Conservation (phyloP, 1,140 invertebrate genomes). For the Zaprionus africanus region DNA sequence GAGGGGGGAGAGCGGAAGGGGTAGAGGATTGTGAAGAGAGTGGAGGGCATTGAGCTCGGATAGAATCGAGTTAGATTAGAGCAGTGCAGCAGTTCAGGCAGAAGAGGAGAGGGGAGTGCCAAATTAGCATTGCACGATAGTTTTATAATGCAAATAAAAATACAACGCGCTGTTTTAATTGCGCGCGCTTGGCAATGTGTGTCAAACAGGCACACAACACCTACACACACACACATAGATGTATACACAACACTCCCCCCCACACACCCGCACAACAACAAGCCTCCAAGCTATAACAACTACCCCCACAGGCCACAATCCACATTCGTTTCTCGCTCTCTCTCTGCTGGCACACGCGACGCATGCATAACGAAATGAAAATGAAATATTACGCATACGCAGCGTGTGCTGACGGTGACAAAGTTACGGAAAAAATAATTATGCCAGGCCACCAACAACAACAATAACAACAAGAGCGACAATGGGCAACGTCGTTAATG, state of each 20-base stretch:
- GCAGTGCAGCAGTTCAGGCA: background rate
- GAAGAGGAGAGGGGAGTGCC: background rate
- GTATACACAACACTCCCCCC: background rate
- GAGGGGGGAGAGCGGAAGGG: background rate
- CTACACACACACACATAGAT: slow-evolving; percentile 27
- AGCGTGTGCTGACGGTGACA: slow-evolving; percentile 54
- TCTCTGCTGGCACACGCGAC: slow-evolving; percentile 18
- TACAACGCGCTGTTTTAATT: slow-evolving; percentile 60
- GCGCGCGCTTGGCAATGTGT: slow-evolving; percentile 57
- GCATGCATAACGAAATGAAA: slow-evolving; percentile 61
- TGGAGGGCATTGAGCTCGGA: background rate
- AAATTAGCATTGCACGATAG: slow-evolving; percentile 66
- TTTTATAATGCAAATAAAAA: slow-evolving; percentile 73
- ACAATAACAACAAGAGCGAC: slow-evolving; percentile 24
- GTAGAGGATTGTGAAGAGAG: background rate
- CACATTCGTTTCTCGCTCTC: background rate
- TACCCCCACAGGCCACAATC: background rate
- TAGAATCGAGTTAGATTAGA: background rate
- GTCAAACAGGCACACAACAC: slow-evolving; percentile 22
- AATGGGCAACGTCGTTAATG: slow-evolving; percentile 55
- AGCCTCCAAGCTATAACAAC: background rate
- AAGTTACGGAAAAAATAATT: slow-evolving; percentile 68
- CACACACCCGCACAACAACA: background rate
- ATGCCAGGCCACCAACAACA: slow-evolving; percentile 17
- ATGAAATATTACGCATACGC: slow-evolving; percentile 69